Evolutionary conservation across 2,888 invertebrate species (phyloP).

Genomic region (Apotomis turbidana): DNA sequence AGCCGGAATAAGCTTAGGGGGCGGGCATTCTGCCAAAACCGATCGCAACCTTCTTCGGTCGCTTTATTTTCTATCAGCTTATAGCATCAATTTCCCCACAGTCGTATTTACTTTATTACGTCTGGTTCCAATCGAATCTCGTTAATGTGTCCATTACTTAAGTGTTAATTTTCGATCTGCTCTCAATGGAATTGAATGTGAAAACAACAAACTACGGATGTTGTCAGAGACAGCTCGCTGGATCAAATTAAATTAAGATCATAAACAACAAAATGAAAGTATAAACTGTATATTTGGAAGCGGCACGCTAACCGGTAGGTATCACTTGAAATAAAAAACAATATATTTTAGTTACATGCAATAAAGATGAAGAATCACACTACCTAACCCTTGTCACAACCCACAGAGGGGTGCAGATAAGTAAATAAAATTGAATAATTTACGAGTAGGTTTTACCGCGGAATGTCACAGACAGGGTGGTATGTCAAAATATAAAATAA

Average conservation of each 20-base stretch:
- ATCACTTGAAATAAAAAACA: constrained; percentile 1
- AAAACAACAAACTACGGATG: neutral
- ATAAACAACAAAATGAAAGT: too few species aligned
- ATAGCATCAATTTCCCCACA: constrained; percentile 60
- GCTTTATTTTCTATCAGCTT: constrained; percentile 67
- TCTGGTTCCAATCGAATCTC: constrained; percentile 39
- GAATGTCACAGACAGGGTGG: constrained; percentile 78
- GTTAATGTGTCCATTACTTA: constrained; percentile 21
- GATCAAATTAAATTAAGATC: too few species aligned
- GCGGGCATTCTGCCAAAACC: constrained; percentile 69
- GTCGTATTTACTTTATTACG: constrained; percentile 57
- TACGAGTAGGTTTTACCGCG: constrained; percentile 76
- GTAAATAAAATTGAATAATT: constrained; percentile 79
- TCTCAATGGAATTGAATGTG: neutral
- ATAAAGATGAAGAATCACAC: constrained; percentile 39
- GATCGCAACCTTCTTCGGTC: constrained; percentile 58
- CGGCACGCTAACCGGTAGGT: neutral
- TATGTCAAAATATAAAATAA: constrained; percentile 76
- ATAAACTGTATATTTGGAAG: too few species aligned
- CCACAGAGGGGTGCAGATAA: constrained; percentile 64
- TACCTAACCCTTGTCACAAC: constrained; percentile 54
- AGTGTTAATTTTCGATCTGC: constrained; percentile 6
- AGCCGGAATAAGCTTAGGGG: constrained; percentile 43
- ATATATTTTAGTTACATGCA: constrained; percentile 25
- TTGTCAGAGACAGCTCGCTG: too few species aligned